Evolutionary conservation across 2,888 invertebrate genomes (phyloP).

Genomic region (Hirtodrosophila alboralis): DNA sequence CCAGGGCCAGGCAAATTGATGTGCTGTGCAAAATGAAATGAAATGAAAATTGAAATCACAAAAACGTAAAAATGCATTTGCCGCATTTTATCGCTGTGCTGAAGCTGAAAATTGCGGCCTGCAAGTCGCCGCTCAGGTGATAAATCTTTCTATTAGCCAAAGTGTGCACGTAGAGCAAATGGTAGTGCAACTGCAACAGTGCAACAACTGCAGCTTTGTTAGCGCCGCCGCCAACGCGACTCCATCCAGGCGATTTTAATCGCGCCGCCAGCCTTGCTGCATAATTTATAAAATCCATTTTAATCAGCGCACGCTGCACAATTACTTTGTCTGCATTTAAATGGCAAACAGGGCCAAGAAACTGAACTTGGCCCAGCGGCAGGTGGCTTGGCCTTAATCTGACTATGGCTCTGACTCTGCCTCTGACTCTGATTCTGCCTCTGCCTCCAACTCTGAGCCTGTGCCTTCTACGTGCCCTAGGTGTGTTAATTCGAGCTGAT

Average conservation of each 20-base stretch:
- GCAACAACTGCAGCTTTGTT: slow-evolving; percentile 38
- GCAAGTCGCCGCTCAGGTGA: slow-evolving; percentile 60
- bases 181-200: slow-evolving; percentile 8
- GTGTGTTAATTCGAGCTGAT: slow-evolving; percentile 72
- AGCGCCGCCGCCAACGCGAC: slow-evolving; percentile 67
- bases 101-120: slow-evolving; percentile 47
- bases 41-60: slow-evolving; percentile 78
- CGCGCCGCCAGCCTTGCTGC: slow-evolving; percentile 59
- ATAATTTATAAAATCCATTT: slow-evolving; percentile 81
- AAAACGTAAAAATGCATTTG: slow-evolving; percentile 26
- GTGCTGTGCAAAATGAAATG: slow-evolving; percentile 68
- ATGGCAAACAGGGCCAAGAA: slow-evolving; percentile 58
- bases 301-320: slow-evolving; percentile 77
- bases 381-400: slow-evolving; percentile 49
- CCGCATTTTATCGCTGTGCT: slow-evolving; percentile 49
- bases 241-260: slow-evolving; percentile 70
- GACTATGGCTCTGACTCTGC: background rate
- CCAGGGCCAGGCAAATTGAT: slow-evolving; percentile 53
- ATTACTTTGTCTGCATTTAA: slow-evolving; percentile 83
- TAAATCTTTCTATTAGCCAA: slow-evolving; percentile 82
- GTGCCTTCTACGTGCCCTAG: slow-evolving; percentile 63
- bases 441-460: slow-evolving; percentile 2
- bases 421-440: slow-evolving; percentile 5
- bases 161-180: slow-evolving; percentile 52
- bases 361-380: slow-evolving; percentile 75